Evolutionary conservation across 1,140 invertebrate genomes (phyloP).

Genomic region (Schlechtendalia chinensis): DNA sequence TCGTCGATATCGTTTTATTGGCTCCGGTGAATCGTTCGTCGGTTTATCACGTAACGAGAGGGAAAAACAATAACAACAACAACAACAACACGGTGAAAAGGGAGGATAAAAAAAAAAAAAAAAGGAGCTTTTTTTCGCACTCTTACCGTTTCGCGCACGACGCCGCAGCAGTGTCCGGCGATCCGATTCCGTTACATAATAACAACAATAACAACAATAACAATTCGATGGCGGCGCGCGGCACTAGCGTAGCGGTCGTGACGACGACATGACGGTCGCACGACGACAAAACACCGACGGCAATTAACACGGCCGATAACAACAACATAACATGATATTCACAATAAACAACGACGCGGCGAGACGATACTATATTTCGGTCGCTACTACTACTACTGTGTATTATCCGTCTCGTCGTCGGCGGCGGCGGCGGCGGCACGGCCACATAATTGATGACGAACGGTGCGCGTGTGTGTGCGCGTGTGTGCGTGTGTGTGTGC

Average conservation of each 20-base stretch:
- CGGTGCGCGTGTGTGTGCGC: conserved; percentile 6
- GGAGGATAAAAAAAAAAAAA: too few species aligned
- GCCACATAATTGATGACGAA: conserved; percentile 33
- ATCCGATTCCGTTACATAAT: conserved; percentile 46
- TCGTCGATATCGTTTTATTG: too few species aligned
- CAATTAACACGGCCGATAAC: conserved; percentile 35
- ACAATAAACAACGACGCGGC: conserved; percentile 39
- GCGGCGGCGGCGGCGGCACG: conserved; percentile 19
- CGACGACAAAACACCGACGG: conserved; percentile 24
- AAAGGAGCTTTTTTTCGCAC: not conserved
- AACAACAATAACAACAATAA: conserved; percentile 3
- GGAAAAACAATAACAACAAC: too few species aligned
- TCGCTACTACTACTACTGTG: conserved; percentile 33
- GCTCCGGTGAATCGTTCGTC: too few species aligned
- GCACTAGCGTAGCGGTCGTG: not conserved
- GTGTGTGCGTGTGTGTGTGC: not conserved
- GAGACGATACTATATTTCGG: conserved; percentile 40
- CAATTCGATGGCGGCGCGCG: conserved; percentile 12
- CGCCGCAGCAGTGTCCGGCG: conserved; percentile 40
- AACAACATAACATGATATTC: conserved; percentile 48
- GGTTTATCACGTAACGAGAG: too few species aligned
- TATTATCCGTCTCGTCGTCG: conserved; percentile 9
- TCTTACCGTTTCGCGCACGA: conserved; percentile 30
- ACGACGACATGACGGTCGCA: conserved; percentile 15
- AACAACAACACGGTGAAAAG: too few species aligned